Evolutionary conservation across 1,140 invertebrate genomes (phyloP).

Genomic region (Atta colombica): DNA sequence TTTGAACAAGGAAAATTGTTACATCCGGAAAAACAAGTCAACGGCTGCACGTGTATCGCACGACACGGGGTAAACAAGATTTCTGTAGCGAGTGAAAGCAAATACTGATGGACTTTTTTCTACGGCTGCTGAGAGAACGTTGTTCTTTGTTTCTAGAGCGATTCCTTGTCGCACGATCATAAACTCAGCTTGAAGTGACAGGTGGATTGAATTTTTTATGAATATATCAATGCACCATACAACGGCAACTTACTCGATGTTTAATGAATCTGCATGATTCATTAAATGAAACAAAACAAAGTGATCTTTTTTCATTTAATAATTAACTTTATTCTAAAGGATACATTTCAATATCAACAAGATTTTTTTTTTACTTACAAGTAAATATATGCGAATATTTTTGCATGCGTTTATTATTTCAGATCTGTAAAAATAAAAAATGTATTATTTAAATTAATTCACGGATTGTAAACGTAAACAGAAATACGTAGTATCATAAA

Average conservation of each 20-base stretch:
- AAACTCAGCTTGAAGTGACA: conserved; percentile 37
- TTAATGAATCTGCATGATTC: neutral
- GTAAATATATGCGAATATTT: neutral
- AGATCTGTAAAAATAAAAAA: neutral
- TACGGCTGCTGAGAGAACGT: neutral
- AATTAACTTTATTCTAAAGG: neutral
- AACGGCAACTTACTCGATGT: neutral
- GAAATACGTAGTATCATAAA: neutral
- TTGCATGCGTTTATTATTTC: neutral
- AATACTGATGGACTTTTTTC: conserved; percentile 54
- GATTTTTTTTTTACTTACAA: neutral
- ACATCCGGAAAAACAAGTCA: conserved; percentile 63
- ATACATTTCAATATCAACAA: neutral
- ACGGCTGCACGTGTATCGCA: conserved; percentile 37
- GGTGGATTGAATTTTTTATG: conserved; percentile 46
- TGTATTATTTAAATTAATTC: neutral
- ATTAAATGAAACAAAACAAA: neutral
- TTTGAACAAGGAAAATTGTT: conserved; percentile 62
- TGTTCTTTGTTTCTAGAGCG: conserved; percentile 7
- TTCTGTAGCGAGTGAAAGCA: conserved; percentile 51
- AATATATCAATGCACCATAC: neutral
- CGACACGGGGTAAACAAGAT: conserved; percentile 51
- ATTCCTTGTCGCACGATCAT: conserved; percentile 29
- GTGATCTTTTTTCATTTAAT: neutral
- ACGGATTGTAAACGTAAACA: neutral